Evolutionary conservation across 2,113 vertebrate species (phyloP).

Genomic region (Ibidorhyncha struthersii): DNA sequence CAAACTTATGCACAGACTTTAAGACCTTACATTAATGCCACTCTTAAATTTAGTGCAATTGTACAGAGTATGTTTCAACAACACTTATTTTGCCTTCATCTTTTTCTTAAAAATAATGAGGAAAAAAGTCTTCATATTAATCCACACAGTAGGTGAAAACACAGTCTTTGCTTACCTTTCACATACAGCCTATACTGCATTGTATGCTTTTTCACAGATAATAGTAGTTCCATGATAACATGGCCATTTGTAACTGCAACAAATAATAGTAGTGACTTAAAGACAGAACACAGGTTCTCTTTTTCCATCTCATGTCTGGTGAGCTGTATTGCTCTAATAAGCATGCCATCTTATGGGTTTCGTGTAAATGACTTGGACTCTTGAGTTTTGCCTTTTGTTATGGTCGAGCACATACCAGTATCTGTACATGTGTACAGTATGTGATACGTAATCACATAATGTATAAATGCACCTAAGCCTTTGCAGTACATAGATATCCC

Average conservation of each 20-base stretch:
- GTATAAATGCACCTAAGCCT: conserved; percentile 18
- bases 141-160: not conserved
- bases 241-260: not conserved
- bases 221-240: not conserved
- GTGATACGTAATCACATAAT: not conserved
- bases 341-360: not conserved
- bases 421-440: not conserved
- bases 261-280: not conserved
- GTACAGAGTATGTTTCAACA: conserved; percentile 10
- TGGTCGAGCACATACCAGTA: conserved; percentile 59
- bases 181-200: conserved; percentile 21
- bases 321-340: not conserved
- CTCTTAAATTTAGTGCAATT: conserved; percentile 36
- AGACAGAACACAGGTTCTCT: not conserved
- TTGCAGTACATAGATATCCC: not conserved
- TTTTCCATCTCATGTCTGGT: not conserved
- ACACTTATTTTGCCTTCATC: conserved; percentile 29
- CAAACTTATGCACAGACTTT: not conserved
- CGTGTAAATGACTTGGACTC: not conserved
- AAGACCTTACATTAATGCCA: conserved; percentile 16
- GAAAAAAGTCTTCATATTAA: not conserved
- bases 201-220: not conserved
- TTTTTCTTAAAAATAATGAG: not conserved
- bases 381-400: conserved; percentile 66
- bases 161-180: conserved; percentile 5